Evolutionary conservation across 2,113 vertebrate species (phyloP), one percentile per base, ranked within the genome.

Genomic region (Diglossa brunneiventris): DNA sequence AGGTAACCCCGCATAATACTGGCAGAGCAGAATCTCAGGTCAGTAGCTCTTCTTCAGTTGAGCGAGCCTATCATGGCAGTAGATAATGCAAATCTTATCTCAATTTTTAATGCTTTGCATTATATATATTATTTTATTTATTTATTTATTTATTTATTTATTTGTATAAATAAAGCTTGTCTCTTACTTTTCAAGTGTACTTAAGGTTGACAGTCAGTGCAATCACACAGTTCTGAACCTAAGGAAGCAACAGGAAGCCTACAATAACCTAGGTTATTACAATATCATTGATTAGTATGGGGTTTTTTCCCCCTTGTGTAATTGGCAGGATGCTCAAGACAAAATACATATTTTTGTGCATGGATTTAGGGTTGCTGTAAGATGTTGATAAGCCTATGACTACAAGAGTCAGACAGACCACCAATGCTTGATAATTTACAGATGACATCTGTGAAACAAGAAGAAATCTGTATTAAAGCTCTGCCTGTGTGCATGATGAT

Each of bases 261-360:
- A 74, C 23, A 23, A 20, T 52, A 86, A 20, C 26, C 11, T 69
- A 75, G 7, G 9, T 59, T 78, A 53, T 61, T 59, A 27, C 5
- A 41, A 4, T 74, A 24, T 15, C 17, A 49, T 49, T 73, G 35
- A 84, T 4, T 28, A n/a, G 1, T 24, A 52, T 5, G 6, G 6
- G 19, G 2, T 0, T 13, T 63, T 63, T 24, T 1, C 0, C 3
- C 10, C 7, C 3, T 83, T 62, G 19, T 56, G 16, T 77, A 69
- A 77, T 73, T 76, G 80, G 4, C 5, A 61, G 53, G 58, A 50
- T n/a, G 15, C 5, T 80, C 3, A 21, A 61, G 11, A 56, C 33
- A 61, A 73, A 61, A 68, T 42, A 59, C 0, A 7, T 2, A 27
- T 22, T 72, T 89, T 80, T 87, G 11, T 35, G 33, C 18, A 24